Evolutionary conservation across 2,113 vertebrate species (phyloP).

Genomic region (Athene noctua): DNA sequence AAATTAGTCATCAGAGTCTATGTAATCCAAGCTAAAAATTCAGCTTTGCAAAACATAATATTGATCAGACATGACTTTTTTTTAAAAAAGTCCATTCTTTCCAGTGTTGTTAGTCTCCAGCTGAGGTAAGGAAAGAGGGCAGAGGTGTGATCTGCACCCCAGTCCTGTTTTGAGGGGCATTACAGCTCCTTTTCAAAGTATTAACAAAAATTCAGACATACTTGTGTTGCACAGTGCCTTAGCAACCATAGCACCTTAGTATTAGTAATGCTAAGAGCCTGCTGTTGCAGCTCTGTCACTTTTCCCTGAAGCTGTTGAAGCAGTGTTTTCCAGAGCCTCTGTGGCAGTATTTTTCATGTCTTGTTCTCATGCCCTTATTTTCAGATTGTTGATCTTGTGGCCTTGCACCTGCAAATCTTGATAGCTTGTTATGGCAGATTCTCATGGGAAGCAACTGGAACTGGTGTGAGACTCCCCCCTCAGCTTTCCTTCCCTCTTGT

Average conservation of each 20-base stretch:
- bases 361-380: not conserved
- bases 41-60: not conserved
- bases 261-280: not conserved
- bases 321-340: not conserved
- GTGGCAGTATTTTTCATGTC: not conserved
- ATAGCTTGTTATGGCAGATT: not conserved
- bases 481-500: not conserved
- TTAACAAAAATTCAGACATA: not conserved
- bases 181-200: not conserved
- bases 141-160: not conserved
- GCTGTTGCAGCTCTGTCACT: not conserved
- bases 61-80: not conserved
- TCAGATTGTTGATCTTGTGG: not conserved
- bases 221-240: not conserved
- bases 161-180: not conserved
- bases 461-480: not conserved
- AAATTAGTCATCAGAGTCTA: not conserved
- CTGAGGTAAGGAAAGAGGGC: not conserved
- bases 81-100: not conserved
- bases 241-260: not conserved
- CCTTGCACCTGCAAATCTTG: conserved; percentile 18
- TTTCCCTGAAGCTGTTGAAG: not conserved
- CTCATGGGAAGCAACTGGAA: not conserved
- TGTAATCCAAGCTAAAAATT: not conserved
- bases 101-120: not conserved